Conservation (phyloP, 2,797 vertebrate genomes). For the Microchirus variegatus region DNA sequence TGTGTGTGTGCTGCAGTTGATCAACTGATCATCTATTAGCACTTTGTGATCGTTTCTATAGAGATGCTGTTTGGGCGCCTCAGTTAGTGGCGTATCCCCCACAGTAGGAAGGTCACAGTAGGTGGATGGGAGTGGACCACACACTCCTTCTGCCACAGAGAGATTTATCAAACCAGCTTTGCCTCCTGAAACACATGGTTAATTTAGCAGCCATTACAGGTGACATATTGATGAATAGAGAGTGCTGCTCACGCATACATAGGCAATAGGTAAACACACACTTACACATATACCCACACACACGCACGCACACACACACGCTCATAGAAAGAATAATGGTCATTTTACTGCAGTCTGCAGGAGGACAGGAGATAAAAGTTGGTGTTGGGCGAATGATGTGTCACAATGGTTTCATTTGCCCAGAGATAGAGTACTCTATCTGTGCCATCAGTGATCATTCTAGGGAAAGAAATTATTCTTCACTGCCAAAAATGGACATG, state of each 20-base stretch:
- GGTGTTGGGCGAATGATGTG: slow-evolving; percentile 77
- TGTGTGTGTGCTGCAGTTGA: background rate
- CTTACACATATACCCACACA: slow-evolving; percentile 25
- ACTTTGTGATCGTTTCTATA: slow-evolving; percentile 8
- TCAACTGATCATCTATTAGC: slow-evolving; percentile 15
- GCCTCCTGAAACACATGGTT: slow-evolving; percentile 81
- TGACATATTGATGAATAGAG: slow-evolving; percentile 84
- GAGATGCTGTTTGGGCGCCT: slow-evolving; percentile 9
- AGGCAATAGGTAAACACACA: slow-evolving; percentile 75
- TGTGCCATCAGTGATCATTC: slow-evolving; percentile 61
- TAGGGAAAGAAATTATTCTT: slow-evolving; percentile 51
- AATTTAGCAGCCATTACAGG: slow-evolving; percentile 86
- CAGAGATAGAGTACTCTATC: slow-evolving; percentile 73
- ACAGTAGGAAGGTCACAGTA: slow-evolving; percentile 67
- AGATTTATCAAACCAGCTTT: slow-evolving; percentile 79
- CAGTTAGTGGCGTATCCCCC: slow-evolving; percentile 26
- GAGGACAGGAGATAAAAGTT: slow-evolving; percentile 78
- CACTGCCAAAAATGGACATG: slow-evolving; percentile 49
- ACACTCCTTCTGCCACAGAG: slow-evolving; percentile 72
- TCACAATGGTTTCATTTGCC: slow-evolving; percentile 77
- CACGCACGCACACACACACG: slow-evolving; percentile 20
- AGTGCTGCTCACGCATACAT: slow-evolving; percentile 76
- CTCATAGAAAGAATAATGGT: slow-evolving; percentile 74
- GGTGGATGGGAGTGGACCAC: slow-evolving; percentile 76
- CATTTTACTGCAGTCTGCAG: slow-evolving; percentile 79